These are phyloP conservation scores for Chloromyia formosa DNA, from an alignment of 2,888 invertebrate genomes.

Conservation along the genomic window DNA sequence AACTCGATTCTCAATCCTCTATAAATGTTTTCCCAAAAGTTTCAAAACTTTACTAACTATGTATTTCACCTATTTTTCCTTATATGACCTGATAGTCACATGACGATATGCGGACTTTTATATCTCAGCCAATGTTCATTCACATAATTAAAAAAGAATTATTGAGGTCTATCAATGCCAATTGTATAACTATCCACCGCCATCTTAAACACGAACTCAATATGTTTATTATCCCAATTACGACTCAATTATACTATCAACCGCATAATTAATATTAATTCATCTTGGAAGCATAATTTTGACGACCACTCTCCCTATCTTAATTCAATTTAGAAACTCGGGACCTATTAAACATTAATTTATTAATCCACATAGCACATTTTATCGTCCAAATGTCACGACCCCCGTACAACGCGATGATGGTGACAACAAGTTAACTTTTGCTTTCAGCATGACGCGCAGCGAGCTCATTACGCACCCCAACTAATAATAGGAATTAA, in stretches of 20 bases:
- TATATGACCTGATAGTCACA: too few relatives aligned
- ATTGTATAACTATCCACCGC: too few relatives aligned
- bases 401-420: background rate
- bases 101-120: too few relatives aligned
- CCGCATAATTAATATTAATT: background rate
- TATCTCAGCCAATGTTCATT: too few relatives aligned
- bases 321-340: background rate
- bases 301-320: background rate
- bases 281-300: background rate
- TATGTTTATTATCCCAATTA: background rate
- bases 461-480: slow-evolving; percentile 5
- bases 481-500: slow-evolving; percentile 4
- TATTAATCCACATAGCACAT: background rate
- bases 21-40: too few relatives aligned
- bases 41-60: too few relatives aligned
- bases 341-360: slow-evolving; percentile 23
- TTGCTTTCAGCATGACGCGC: slow-evolving; percentile 12
- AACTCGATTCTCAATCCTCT: too few relatives aligned
- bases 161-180: too few relatives aligned
- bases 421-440: background rate
- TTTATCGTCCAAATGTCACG: background rate
- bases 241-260: slow-evolving; percentile 8
- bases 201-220: too few relatives aligned
- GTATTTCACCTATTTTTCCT: too few relatives aligned
- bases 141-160: too few relatives aligned